These are phyloP conservation scores for Enteromius viviparus DNA, from an alignment of 2,797 vertebrate genomes.

Conservation along the genomic window DNA sequence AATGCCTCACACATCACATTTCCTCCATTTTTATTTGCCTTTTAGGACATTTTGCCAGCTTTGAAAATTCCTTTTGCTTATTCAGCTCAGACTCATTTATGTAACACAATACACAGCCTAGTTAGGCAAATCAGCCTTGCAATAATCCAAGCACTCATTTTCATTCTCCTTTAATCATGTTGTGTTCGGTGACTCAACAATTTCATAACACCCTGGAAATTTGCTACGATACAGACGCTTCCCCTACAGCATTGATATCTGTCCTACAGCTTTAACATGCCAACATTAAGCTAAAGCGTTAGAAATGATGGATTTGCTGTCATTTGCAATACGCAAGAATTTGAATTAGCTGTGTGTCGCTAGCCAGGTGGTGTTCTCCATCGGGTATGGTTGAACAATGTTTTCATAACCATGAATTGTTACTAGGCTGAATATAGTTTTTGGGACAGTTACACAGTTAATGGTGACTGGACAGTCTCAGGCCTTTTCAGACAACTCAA, in stretches of 20 bases:
- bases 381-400: not conserved
- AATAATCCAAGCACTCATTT: conserved; percentile 23
- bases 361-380: not conserved
- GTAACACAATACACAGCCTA: conserved; percentile 10
- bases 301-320: conserved; percentile 33
- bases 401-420: not conserved
- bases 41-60: not conserved
- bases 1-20: not conserved
- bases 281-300: not conserved
- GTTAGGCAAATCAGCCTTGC: conserved; percentile 23
- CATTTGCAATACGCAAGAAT: conserved; percentile 7
- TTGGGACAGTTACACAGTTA: not conserved
- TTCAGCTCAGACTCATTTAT: not conserved
- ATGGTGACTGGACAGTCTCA: not conserved
- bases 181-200: conserved; percentile 22
- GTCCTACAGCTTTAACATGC: conserved; percentile 6
- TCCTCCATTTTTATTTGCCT: not conserved
- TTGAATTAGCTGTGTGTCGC: not conserved
- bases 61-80: conserved; percentile 7
- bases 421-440: not conserved
- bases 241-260: conserved; percentile 1
- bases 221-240: conserved; percentile 2
- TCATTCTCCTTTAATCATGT: conserved; percentile 28
- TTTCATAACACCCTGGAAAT: conserved; percentile 31
- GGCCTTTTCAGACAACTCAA: not conserved